Conservation (phyloP, 2,113 vertebrate genomes). For the Oreotrochilus melanogaster region DNA sequence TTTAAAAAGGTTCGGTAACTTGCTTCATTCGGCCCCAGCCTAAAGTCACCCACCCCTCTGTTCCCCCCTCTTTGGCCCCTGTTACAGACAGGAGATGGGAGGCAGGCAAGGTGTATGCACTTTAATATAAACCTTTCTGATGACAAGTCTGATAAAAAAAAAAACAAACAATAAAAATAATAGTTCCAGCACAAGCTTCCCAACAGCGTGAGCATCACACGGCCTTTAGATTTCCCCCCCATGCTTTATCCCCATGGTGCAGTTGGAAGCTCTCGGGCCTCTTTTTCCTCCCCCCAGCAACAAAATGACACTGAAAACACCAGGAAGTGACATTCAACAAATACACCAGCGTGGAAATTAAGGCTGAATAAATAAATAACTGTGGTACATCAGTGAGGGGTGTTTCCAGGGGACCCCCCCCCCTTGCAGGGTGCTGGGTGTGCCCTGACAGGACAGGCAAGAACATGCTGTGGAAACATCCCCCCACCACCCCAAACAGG, state of each 20-base stretch:
- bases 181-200: neutral
- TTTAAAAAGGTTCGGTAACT: too few relatives aligned
- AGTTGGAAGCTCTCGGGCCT: neutral
- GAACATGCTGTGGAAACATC: neutral
- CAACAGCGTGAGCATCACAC: neutral
- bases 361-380: conserved; percentile 50
- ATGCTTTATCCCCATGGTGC: fast-evolving
- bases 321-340: neutral
- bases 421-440: fast-evolving
- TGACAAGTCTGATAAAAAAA: neutral
- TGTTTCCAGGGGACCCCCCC: neutral
- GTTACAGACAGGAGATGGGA: fast-evolving
- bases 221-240: too few relatives aligned
- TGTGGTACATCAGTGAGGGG: neutral
- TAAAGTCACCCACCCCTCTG: too few relatives aligned
- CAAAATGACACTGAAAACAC: neutral
- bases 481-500: neutral
- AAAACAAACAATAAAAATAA: neutral
- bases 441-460: neutral
- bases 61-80: too few relatives aligned
- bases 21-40: too few relatives aligned
- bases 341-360: neutral
- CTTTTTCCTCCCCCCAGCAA: neutral
- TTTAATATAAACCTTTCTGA: conserved; percentile 21
- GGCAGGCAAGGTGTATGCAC: fast-evolving